A percentile compares a stretch with the other conserved stretches of the same genome.
phyloP scores from a whole-genome alignment of 2,888 invertebrate species.

The Chironomus tentans region DNA sequence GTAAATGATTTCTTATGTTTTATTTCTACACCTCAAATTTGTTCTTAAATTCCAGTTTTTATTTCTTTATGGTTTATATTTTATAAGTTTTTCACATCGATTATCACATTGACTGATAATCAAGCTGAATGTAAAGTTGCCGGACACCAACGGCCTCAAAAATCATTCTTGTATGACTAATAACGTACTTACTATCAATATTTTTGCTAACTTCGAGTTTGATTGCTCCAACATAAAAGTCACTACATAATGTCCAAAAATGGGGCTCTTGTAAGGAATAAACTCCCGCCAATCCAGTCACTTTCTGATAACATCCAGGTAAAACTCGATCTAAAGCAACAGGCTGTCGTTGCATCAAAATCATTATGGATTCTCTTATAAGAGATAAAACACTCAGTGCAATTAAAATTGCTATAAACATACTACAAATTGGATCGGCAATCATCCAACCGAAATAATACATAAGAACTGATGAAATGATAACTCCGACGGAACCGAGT shows the following conservation, averaged over 20 bases:
- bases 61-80: background rate
- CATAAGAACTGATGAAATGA: conserved; percentile 89
- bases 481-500: conserved; percentile 92
- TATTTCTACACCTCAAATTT: background rate
- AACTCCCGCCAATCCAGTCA: conserved; percentile 84
- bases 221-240: conserved; percentile 83
- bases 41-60: background rate
- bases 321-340: conserved; percentile 67
- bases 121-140: conserved; percentile 87
- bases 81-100: too few species aligned
- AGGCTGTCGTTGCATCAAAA: conserved; percentile 93
- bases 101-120: conserved; percentile 71
- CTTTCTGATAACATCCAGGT: conserved; percentile 81
- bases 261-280: conserved; percentile 95
- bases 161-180: conserved; percentile 87
- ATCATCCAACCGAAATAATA: conserved; percentile 97
- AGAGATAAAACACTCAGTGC: conserved; percentile 76
- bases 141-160: conserved; percentile 87
- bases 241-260: conserved; percentile 96
- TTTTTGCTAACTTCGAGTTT: conserved; percentile 92
- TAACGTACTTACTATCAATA: conserved; percentile 86
- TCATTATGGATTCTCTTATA: conserved; percentile 76
- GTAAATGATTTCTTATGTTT: background rate
- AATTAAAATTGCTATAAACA: conserved; percentile 88
- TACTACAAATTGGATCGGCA: conserved; percentile 95